Evolutionary conservation across 2,888 invertebrate species (phyloP), one percentile per base, ranked within the genome.

Genomic region (Ptychoptera albimana): DNA sequence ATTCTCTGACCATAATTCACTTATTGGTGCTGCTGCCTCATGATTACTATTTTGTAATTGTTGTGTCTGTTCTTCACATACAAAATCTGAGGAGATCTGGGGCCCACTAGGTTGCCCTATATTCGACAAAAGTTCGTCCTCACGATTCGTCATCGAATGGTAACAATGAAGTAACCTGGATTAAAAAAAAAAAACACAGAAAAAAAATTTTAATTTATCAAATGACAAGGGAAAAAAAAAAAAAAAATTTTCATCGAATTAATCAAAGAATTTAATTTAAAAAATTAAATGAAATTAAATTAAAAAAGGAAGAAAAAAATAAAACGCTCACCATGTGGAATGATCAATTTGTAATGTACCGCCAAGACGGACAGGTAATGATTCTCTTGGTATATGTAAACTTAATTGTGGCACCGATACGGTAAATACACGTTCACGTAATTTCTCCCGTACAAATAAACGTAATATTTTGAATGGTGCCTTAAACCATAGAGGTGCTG

Each of bases 401-500:
- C 79, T 77, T 53, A 96, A 73, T 66, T 93, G 91, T 48, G 88
- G 84, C 62, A 88, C 77, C 63, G 84, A 91, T 55, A 94, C 91
- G 29, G 93, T 94, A 67, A 85, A 93, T 49, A 96, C 96, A 57
- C 96, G 75, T 66, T 96, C 94, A 52, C 94, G 75, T 54, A 96
- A 70, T 68, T 96, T 96, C 68, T 96, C 94, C 49, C 92, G 74
- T 46, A 96, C 92, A 69, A 96, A 96, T 55, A 96, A 70, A 44
- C 94, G 78, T 44, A 96, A 74, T 59, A 96, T 91, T 61, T 91
- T 89, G 68, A 94, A 96, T 1, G 96, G 94, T 47, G 94, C 94
- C 68, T 92, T 93, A 69, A 96, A 96, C 96, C 96, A 96, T 60
- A 96, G 70, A 44, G 96, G 96, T 40, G 96, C 94, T 50, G 94